A percentile compares a stretch with the other conserved stretches of the same genome.
Conservation (phyloP, 1,140 invertebrate species). For the Polypedilum vanderplanki region DNA sequence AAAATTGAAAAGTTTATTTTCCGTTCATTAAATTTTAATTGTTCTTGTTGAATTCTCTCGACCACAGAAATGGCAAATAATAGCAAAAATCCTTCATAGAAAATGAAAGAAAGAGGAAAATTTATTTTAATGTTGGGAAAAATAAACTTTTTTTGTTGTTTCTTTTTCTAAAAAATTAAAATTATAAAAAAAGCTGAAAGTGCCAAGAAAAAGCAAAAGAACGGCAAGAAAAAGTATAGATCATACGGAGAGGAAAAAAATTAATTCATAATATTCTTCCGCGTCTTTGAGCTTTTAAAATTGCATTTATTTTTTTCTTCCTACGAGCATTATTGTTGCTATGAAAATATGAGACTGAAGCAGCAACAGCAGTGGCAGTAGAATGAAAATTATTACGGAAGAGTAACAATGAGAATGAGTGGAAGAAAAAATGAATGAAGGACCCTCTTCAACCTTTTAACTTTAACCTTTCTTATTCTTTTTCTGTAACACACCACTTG, state of each 20-base stretch:
- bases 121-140: no score
- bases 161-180: not conserved
- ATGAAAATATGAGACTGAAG: not conserved
- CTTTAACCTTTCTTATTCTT: not conserved
- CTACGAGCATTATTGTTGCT: not conserved
- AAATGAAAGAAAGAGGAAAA: no score
- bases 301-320: constrained; percentile 16
- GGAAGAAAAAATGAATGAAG: no score
- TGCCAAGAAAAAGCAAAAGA: not conserved
- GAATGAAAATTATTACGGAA: constrained; percentile 3
- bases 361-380: not conserved
- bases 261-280: constrained; percentile 27
- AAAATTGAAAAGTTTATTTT: constrained; percentile 23
- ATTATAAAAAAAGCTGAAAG: not conserved
- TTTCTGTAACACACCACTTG: no score
- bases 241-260: not conserved
- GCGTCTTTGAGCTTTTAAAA: constrained; percentile 24
- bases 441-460: not conserved
- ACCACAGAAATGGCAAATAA: not conserved
- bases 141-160: no score
- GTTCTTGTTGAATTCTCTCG: not conserved
- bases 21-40: constrained; percentile 27
- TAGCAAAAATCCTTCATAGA: not conserved
- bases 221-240: not conserved
- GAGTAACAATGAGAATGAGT: constrained; percentile 15